Percentiles rank a stretch among this genome's conserved stretches.
Evolutionary conservation across 1,140 invertebrate genomes (phyloP).

Genomic region (Bombus fervidus): DNA sequence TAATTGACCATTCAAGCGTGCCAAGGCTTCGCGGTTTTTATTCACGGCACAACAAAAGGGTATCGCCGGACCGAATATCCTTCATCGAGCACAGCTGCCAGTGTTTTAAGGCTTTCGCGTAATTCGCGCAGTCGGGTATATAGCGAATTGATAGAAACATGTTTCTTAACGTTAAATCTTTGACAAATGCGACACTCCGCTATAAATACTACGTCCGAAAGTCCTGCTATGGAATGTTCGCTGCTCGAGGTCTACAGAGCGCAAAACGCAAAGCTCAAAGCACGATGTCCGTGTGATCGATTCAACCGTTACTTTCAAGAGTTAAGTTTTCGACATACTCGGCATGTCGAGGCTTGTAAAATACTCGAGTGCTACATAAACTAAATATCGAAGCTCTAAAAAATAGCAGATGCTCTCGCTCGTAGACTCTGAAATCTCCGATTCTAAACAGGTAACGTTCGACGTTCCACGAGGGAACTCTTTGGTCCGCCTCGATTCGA

Average conservation of each 20-base stretch:
- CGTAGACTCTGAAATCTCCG: neutral
- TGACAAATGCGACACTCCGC: no score
- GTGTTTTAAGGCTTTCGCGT: neutral
- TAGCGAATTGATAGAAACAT: neutral
- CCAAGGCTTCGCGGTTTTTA: constrained; percentile 19
- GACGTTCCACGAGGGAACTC: neutral
- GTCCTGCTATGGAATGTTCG: no score
- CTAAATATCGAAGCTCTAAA: no score
- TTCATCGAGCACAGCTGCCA: neutral
- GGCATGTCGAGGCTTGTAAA: no score
- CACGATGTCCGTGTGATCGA: no score
- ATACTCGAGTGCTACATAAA: no score
- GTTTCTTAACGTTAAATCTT: neutral
- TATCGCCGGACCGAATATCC: constrained; percentile 5
- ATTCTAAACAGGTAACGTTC: neutral
- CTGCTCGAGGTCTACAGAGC: rapidly evolving
- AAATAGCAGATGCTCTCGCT: neutral
- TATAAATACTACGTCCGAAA: no score
- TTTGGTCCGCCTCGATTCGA: neutral
- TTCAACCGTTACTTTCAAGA: no score
- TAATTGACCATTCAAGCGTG: constrained; percentile 17
- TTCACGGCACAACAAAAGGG: neutral
- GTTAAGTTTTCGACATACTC: no score
- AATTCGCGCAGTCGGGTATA: neutral
- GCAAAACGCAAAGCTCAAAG: no score